Percentiles rank a stretch among this genome's conserved stretches.
These are phyloP conservation scores for Brachystomella parvula DNA, from an alignment of 1,140 invertebrate genomes.

Conservation along the genomic window DNA sequence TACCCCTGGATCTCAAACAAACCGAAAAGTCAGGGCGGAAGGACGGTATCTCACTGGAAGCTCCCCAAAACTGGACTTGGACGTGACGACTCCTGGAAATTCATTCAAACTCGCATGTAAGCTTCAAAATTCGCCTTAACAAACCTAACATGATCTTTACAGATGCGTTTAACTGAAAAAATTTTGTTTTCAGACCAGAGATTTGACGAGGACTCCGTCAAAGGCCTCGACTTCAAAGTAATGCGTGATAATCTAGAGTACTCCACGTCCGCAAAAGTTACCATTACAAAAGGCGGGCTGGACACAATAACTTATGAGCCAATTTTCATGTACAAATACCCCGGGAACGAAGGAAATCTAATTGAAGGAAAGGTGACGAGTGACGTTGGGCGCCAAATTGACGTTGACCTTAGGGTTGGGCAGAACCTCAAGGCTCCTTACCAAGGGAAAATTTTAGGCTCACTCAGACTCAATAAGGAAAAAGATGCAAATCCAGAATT, in stretches of 20 bases:
- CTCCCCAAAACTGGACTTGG: slow-evolving; percentile 45
- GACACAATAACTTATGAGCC: not conserved
- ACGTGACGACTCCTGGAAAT: slow-evolving; percentile 54
- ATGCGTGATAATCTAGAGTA: slow-evolving; percentile 46
- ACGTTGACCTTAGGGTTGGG: slow-evolving; percentile 18
- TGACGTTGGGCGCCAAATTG: slow-evolving; percentile 18
- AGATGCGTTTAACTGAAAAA: not conserved
- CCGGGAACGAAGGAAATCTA: slow-evolving; percentile 47
- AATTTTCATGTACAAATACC: slow-evolving; percentile 4
- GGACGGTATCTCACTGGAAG: slow-evolving; percentile 46
- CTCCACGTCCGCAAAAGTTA: slow-evolving; percentile 48
- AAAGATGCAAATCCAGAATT: slow-evolving; percentile 36
- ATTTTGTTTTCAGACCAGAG: slow-evolving; percentile 25
- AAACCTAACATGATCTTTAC: not conserved
- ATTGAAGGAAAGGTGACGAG: slow-evolving; percentile 29
- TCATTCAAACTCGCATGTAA: slow-evolving; percentile 47
- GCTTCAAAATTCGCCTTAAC: not conserved
- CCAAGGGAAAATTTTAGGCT: slow-evolving; percentile 20
- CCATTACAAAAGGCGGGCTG: slow-evolving; percentile 46
- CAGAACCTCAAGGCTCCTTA: not conserved
- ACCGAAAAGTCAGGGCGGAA: slow-evolving; percentile 51
- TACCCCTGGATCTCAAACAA: slow-evolving; percentile 56
- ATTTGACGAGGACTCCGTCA: slow-evolving; percentile 45
- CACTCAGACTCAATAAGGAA: slow-evolving; percentile 49
- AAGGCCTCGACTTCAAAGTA: slow-evolving; percentile 14